Percentiles rank a stretch among this genome's conserved stretches.
These are phyloP conservation scores for Crax fasciolata DNA, from an alignment of 2,797 vertebrate genomes.

Conservation along the genomic window DNA sequence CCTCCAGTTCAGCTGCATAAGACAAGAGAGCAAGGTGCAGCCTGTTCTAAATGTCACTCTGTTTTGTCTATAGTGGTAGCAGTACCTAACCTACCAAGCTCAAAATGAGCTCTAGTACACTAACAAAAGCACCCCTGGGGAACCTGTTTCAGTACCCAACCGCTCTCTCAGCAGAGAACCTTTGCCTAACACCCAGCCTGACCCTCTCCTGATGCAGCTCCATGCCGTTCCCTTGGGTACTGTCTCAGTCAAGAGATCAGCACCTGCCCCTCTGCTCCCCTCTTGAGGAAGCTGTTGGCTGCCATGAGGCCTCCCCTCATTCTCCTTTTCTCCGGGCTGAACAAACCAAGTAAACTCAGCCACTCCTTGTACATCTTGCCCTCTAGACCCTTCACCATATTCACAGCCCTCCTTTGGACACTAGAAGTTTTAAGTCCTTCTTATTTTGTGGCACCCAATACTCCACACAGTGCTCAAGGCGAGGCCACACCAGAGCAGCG, in stretches of 20 bases:
- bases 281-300: not conserved
- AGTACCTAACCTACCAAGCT: not conserved
- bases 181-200: not conserved
- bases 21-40: not conserved
- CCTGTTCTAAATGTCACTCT: not conserved
- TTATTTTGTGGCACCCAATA: not conserved
- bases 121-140: not conserved
- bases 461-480: not conserved
- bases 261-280: not conserved
- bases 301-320: not conserved
- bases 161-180: not conserved
- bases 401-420: not conserved
- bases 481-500: not conserved
- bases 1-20: not conserved
- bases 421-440: not conserved
- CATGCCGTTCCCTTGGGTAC: not conserved
- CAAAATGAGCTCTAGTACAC: fast-evolving
- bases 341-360: not conserved
- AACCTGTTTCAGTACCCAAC: not conserved
- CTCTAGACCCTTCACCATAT: not conserved
- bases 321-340: not conserved
- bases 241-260: not conserved
- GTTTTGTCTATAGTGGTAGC: not conserved
- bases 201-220: not conserved
- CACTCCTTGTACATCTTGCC: not conserved